Evolutionary conservation across 2,113 vertebrate genomes (phyloP), one percentile per base, ranked within the genome.

Genomic region (Eptatretus burgeri): DNA sequence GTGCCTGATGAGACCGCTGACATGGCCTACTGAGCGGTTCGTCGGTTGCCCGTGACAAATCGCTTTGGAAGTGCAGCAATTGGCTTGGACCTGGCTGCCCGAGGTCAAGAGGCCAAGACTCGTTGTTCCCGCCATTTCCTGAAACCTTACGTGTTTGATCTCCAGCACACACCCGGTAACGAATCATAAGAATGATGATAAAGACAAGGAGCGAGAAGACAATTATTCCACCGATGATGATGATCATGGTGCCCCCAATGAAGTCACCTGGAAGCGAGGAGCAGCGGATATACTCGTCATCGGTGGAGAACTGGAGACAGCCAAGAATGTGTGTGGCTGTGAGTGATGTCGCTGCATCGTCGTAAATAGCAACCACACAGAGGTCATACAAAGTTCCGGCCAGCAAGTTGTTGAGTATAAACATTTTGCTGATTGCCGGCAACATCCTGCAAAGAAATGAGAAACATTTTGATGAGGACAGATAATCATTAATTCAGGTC

Each of bases 251-350:
- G 64, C 93, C 93, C 0, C 93, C 93, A 69, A 98, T 77, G 74
- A 98, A 96, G 77, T 98, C 89, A 62, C 86, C 91, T 76, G 95
- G 93, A 89, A 98, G 95, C 70, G 95, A 98, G 68, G 94, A 87
- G 71, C 93, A 98, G 65, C 85, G 81, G 72, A 98, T 82, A 1
- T 98, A 98, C 72, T 98, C 91, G 9, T 93, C 82, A 73, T 98
- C 85, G 0, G 91, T 98, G 60, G 79, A 80, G 71, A 98, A 98
- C 77, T 94, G 84, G 14, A 91, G 80, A 66, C 91, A 98, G 67
- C 91, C 91, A 62, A 98, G 84, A 14, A 96, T 83, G 5, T 89
- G 78, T 1, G 91, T 98, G 14, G 91, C 91, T 0, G 91, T 98
- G 69, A 98, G 78, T 1, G 86, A 94, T 63, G 91, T 98, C 74